Evolutionary conservation across 2,888 invertebrate genomes (phyloP), one percentile per base, ranked within the genome.

Genomic region (Caenorhabditis becei): DNA sequence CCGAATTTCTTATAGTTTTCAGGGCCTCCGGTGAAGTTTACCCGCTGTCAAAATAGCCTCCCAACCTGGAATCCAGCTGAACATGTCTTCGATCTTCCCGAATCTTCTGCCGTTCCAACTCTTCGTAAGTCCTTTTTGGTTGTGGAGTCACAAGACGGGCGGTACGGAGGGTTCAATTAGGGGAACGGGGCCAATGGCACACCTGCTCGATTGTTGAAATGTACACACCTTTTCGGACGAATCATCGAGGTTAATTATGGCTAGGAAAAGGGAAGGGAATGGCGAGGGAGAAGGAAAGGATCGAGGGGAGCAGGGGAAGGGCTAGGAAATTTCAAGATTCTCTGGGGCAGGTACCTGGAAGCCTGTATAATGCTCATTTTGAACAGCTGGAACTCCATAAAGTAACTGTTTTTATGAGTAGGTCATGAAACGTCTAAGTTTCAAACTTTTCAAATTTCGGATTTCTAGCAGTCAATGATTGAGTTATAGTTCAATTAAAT

Each of bases 71-170:
- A 16, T 7, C 20, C 11, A 4, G 26, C n/a, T 3, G 32, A 58
- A n/a, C 14, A 74, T 74, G 74, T 74, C 72, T 14, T 72, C 74
- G 32, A 74, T 74, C 58, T 74, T 74, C 51, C 74, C 74, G 18
- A 66, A 32, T 20, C 18, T 74, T 8, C 51, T 74, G 41, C 58
- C 74, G n/a, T 65, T 74, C 58, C 74, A 65, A 16, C 56, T 74
- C 23, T 44, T 74, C 32, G 74, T 74, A 24, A 74, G 74, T 74
- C 20, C 14, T 56, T 10, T 41, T 18, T 18, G 47, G 32, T 28
- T 47, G 35, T 63, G 26, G 7, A 32, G 61, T 18, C 35, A 71
- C 28, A 41, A 41, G 37, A 14, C 20, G 32, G 54, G 51, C 18
- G 63, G 47, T 10, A 35, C 10, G 41, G 51, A 58, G 44, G 53